Evolutionary conservation across 1,140 invertebrate genomes (phyloP).

Genomic region (Atta cephalotes): DNA sequence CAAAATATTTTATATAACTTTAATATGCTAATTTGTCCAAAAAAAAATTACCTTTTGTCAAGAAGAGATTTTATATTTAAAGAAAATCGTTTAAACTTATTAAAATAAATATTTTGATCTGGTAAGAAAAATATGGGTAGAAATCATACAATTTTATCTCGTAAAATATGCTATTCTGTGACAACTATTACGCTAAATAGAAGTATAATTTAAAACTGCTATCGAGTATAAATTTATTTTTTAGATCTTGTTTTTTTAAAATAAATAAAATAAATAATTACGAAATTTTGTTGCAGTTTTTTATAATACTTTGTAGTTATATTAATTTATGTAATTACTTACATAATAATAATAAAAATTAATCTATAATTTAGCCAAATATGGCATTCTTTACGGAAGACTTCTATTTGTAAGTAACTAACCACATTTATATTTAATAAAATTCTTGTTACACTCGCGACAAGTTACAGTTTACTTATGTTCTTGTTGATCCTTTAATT

Average conservation of each 20-base stretch:
- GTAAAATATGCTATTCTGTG: neutral
- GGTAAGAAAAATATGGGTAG: neutral
- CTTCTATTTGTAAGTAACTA: neutral
- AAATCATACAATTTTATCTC: slow-evolving; percentile 2
- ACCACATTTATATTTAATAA: slow-evolving; percentile 14
- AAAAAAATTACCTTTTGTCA: neutral
- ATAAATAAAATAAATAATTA: no score
- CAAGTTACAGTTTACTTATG: slow-evolving; percentile 25
- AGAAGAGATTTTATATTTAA: neutral
- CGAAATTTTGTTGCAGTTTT: no score
- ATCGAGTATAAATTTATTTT: neutral
- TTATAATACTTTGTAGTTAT: slow-evolving; percentile 4
- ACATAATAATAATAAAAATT: neutral
- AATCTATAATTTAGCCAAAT: neutral
- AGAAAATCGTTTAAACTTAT: slow-evolving; percentile 1
- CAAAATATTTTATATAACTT: no score
- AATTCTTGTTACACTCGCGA: neutral
- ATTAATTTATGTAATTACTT: neutral
- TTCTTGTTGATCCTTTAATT: neutral
- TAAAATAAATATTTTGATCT: neutral
- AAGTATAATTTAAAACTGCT: neutral
- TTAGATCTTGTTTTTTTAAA: no score
- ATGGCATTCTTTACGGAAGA: neutral
- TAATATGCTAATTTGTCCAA: neutral
- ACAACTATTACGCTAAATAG: neutral